Base-by-base conservation (phyloP, 2,113 vertebrate genomes). In the Microcebus murinus region DNA sequence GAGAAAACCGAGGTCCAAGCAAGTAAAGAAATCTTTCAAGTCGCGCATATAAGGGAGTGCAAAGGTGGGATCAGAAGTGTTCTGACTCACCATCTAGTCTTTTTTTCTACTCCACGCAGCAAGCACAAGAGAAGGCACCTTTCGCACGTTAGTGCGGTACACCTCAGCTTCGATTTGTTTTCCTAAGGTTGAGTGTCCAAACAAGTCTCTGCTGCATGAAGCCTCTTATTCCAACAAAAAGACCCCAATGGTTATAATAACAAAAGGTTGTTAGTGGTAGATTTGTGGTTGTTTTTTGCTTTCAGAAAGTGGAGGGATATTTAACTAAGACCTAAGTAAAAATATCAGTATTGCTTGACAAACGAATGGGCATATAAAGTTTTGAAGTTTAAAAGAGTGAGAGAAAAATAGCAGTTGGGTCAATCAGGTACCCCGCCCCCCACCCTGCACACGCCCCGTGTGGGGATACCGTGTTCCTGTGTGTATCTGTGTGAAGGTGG, bases 291-390 rank as follows among this genome's bases (percentile, higher is more conserved):
- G 4, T 55, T 83, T 20, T 92, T 95, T 95, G 77, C 61, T 94
- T 95, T 65, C 45, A 31, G 45, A 90, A 96, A 86, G 67, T 79
- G 12, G 21, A 95, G 39, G 59, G 68, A 96, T 80, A 29, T 93
- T 88, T 85, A 76, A 68, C 31, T 59, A 65, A 90, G 23, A 95
- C 25, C 25, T 68, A 95, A 82, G 57, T 59, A 86, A 67, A 96
- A 84, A 45, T 50, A 68, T 79, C 39, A 42, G 76, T 95, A 83
- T 89, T 92, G 91, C 48, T 92, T 70, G 42, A 48, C 39, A 68
- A 70, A 11, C 4, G 42, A 94, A 86, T 4, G 39, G 74, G 31
- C n/a, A 80, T n/a, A 45, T 4, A 45, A 80, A 25, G 1, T 90
- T 91, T 87, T 84, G 57, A 81, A 96, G 52, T 85, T 92, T 17